Conservation (phyloP, 2,888 invertebrate species). For the Antheraea yamamai region DNA sequence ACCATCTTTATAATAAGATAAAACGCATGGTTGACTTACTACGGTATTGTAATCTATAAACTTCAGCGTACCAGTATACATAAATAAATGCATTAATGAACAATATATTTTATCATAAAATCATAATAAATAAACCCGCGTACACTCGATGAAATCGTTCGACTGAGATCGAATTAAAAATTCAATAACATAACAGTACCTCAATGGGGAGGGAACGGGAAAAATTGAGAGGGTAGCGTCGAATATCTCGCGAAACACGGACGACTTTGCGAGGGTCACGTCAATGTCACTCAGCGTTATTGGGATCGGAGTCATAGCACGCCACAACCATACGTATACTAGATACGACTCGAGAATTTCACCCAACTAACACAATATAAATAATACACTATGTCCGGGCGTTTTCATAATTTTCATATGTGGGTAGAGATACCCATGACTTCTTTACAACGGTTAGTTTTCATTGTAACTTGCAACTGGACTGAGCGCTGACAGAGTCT, state of each 20-base stretch:
- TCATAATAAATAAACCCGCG: neutral
- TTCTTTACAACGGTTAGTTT: too few species aligned
- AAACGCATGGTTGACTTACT: too few species aligned
- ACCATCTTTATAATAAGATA: too few species aligned
- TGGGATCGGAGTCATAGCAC: constrained; percentile 41
- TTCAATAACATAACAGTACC: constrained; percentile 25
- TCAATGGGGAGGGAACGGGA: constrained; percentile 27
- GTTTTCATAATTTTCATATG: too few species aligned
- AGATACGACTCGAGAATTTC: constrained; percentile 39
- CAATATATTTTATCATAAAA: neutral
- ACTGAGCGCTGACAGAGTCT: too few species aligned
- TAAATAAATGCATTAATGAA: neutral
- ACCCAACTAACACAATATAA: neutral
- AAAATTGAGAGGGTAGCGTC: constrained; percentile 28
- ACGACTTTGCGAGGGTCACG: constrained; percentile 43
- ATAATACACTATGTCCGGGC: too few species aligned
- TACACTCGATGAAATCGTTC: neutral
- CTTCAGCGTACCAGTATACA: too few species aligned
- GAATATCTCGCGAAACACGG: constrained; percentile 27
- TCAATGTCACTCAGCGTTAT: constrained; percentile 63
- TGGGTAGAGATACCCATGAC: too few species aligned
- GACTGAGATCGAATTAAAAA: constrained; percentile 32
- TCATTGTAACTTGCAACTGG: too few species aligned
- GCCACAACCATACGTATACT: constrained; percentile 34
- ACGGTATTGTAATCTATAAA: too few species aligned